phyloP scores from a whole-genome alignment of 2,888 invertebrate genomes.

The Trissoscelio sp. region DNA sequence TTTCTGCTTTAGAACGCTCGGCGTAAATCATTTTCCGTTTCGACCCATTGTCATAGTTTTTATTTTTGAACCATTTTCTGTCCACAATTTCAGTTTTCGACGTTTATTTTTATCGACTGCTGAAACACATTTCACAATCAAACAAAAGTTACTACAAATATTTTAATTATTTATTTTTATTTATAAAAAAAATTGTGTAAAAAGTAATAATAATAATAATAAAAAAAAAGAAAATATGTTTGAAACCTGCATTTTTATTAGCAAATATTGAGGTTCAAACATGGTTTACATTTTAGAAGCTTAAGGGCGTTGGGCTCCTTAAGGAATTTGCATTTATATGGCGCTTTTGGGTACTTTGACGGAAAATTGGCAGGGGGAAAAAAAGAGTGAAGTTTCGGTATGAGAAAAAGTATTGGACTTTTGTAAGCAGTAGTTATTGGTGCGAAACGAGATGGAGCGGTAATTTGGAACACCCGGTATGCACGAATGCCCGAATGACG shows the following conservation, averaged over 20 bases:
- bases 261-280: constrained; percentile 23
- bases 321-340: constrained; percentile 41
- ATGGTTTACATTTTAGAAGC: constrained; percentile 54
- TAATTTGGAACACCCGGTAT: constrained; percentile 52
- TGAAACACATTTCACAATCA: no score
- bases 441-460: not conserved
- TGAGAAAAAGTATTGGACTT: constrained; percentile 9
- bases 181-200: no score
- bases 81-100: not conserved
- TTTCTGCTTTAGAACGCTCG: constrained; percentile 2
- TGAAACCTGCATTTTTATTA: no score
- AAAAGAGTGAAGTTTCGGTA: no score
- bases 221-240: no score
- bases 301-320: constrained; percentile 43
- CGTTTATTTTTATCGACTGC: not conserved
- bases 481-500: constrained; percentile 48
- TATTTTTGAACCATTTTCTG: not conserved
- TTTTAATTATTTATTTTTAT: no score
- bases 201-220: no score
- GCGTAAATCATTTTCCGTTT: not conserved
- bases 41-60: not conserved
- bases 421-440: not conserved
- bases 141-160: no score
- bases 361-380: not conserved
- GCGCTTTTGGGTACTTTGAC: constrained; percentile 8